Evolutionary conservation across 2,797 vertebrate genomes (phyloP).

Genomic region (Typhlichthys eigenmanni): DNA sequence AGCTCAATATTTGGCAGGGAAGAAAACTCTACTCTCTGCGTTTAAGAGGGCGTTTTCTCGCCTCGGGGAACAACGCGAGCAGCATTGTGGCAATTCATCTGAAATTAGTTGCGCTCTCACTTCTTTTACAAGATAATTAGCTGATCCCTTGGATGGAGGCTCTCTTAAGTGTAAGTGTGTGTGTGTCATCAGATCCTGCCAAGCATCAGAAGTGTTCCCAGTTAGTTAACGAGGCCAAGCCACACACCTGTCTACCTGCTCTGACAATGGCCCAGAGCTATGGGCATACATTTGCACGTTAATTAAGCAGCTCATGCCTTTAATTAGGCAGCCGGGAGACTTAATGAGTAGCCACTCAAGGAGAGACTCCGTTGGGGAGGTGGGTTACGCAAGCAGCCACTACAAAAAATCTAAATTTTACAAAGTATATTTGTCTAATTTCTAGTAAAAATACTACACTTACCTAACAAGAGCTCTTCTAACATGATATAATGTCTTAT

Average conservation of each 20-base stretch:
- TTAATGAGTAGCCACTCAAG: slow-evolving; percentile 46
- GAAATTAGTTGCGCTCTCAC: slow-evolving; percentile 47
- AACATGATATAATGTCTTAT: too few species aligned
- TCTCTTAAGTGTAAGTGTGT: slow-evolving; percentile 39
- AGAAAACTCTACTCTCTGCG: slow-evolving; percentile 21
- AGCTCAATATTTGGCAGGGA: slow-evolving; percentile 27
- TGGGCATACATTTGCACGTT: slow-evolving; percentile 65
- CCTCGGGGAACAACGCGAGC: slow-evolving; percentile 40
- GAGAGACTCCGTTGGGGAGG: slow-evolving; percentile 7
- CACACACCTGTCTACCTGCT: slow-evolving; percentile 70
- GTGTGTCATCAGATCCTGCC: slow-evolving; percentile 50
- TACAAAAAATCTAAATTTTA: too few species aligned
- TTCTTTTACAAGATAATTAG: slow-evolving; percentile 73
- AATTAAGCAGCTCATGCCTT: slow-evolving; percentile 57
- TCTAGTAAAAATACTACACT: too few species aligned
- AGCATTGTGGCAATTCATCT: slow-evolving; percentile 52
- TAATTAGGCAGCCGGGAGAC: slow-evolving; percentile 64
- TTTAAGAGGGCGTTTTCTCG: slow-evolving; percentile 20
- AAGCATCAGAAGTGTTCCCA: slow-evolving; percentile 63
- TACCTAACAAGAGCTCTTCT: too few species aligned
- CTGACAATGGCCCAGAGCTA: slow-evolving; percentile 59
- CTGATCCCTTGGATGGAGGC: slow-evolving; percentile 57
- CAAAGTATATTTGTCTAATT: too few species aligned
- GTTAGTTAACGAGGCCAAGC: slow-evolving; percentile 64
- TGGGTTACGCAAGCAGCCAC: too few species aligned